Evolutionary conservation across 2,797 vertebrate species (phyloP).

Genomic region (Muscicapa comitata): DNA sequence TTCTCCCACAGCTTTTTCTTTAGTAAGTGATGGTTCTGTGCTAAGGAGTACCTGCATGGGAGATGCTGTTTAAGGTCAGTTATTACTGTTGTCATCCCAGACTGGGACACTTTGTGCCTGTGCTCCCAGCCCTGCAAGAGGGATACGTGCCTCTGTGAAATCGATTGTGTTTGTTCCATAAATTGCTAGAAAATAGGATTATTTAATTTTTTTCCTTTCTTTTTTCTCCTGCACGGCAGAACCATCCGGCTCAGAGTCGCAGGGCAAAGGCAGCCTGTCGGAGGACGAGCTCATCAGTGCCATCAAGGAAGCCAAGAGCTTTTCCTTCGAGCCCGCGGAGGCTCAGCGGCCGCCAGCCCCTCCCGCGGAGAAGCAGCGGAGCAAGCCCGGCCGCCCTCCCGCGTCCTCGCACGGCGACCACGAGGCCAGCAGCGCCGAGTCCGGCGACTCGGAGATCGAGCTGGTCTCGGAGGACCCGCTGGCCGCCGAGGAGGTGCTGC

Average conservation of each 20-base stretch:
- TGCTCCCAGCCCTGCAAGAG: background rate
- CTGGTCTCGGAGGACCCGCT: slow-evolving; percentile 90
- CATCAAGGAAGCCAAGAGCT: slow-evolving; percentile 75
- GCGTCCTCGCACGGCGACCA: slow-evolving; percentile 72
- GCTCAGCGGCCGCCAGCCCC: background rate
- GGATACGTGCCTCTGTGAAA: background rate
- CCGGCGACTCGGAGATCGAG: slow-evolving; percentile 95
- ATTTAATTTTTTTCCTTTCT: too few species aligned
- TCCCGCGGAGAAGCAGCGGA: slow-evolving; percentile 23
- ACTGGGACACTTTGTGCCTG: background rate
- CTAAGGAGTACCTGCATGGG: background rate
- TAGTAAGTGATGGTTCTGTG: background rate
- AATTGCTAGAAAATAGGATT: background rate
- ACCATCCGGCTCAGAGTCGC: slow-evolving; percentile 83
- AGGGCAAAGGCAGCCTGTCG: slow-evolving; percentile 82
- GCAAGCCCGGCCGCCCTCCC: slow-evolving; percentile 12
- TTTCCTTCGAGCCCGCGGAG: slow-evolving; percentile 66
- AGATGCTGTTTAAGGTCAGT: background rate
- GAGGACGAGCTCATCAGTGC: slow-evolving; percentile 80
- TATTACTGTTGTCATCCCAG: background rate
- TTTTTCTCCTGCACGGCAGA: slow-evolving; percentile 73
- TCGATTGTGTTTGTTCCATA: background rate
- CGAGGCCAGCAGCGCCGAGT: slow-evolving; percentile 90
- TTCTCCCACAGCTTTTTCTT: background rate
- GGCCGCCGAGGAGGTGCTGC: slow-evolving; percentile 71